Evolutionary conservation across 92 coral and sea anemone genomes (phyloP).

Genomic region (Epizoanthus scotinus): DNA sequence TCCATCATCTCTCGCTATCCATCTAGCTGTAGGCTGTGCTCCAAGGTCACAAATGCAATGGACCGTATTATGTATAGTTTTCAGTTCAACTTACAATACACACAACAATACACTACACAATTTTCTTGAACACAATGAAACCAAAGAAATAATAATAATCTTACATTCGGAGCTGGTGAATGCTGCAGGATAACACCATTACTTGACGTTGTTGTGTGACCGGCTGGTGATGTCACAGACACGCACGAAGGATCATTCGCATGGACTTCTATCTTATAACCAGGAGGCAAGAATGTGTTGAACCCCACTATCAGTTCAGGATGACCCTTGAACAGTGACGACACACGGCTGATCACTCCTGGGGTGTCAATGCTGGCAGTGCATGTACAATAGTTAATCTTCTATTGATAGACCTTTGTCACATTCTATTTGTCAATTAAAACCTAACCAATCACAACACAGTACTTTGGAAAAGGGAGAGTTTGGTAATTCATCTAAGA

Average conservation of each 20-base stretch:
- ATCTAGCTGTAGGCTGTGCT: too few species aligned
- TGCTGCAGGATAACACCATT: constrained; percentile 40
- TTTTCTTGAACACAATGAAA: not conserved
- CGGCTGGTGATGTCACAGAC: constrained; percentile 93
- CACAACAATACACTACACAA: too few species aligned
- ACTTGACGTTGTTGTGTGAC: constrained; percentile 53
- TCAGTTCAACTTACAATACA: too few species aligned
- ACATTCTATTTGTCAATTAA: too few species aligned
- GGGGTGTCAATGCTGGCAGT: constrained; percentile 91
- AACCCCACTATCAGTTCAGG: constrained; percentile 97
- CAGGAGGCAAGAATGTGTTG: constrained; percentile 97
- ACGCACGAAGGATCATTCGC: constrained; percentile 92
- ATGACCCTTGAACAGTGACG: constrained; percentile 92
- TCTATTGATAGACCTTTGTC: too few species aligned
- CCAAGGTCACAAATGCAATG: too few species aligned
- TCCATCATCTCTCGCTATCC: too few species aligned
- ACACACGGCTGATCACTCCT: constrained; percentile 96
- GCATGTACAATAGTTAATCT: constrained; percentile 7
- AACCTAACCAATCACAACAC: too few species aligned
- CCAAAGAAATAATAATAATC: not conserved
- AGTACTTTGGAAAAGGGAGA: not conserved
- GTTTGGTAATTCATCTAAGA: not conserved
- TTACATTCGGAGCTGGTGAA: constrained; percentile 54
- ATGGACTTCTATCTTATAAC: constrained; percentile 97
- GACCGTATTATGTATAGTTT: too few species aligned